phyloP scores from a whole-genome alignment of 2,113 vertebrate genomes.

The Callipepla squamata region DNA sequence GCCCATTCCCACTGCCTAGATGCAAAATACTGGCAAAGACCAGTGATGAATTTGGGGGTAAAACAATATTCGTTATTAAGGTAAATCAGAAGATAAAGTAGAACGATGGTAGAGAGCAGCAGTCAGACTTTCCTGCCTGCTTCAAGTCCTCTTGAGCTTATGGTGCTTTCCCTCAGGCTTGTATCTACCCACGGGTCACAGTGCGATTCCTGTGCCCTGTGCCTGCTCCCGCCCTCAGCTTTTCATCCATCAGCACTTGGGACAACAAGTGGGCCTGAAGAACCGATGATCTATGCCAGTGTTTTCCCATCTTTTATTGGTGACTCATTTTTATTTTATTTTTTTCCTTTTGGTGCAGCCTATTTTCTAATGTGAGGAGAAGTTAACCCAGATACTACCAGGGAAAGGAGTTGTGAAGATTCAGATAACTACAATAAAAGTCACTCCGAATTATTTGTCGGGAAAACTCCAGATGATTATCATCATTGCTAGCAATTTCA shows the following conservation, averaged over 20 bases:
- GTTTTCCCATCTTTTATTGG: background rate
- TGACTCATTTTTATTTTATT: constrained; percentile 13
- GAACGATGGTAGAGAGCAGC: background rate
- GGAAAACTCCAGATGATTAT: constrained; percentile 25
- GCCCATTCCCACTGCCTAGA: background rate
- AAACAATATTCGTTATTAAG: background rate
- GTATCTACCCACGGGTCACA: background rate
- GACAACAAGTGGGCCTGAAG: constrained; percentile 14
- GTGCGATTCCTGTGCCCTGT: background rate
- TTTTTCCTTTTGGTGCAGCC: background rate
- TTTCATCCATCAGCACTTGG: background rate
- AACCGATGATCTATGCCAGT: background rate
- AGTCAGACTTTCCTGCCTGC: background rate
- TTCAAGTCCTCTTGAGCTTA: background rate
- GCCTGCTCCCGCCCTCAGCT: background rate
- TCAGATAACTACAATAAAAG: constrained; percentile 46
- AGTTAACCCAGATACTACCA: background rate
- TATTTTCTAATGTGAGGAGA: constrained; percentile 16
- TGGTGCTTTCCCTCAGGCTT: background rate
- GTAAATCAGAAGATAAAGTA: background rate
- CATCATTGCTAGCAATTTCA: background rate
- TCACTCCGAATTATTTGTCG: background rate
- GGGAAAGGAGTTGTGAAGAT: constrained; percentile 33
- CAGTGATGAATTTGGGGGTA: background rate
- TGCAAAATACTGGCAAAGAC: background rate